These are phyloP conservation scores for Andricus quercusramuli DNA, from an alignment of 2,888 invertebrate species.

Conservation along the genomic window DNA sequence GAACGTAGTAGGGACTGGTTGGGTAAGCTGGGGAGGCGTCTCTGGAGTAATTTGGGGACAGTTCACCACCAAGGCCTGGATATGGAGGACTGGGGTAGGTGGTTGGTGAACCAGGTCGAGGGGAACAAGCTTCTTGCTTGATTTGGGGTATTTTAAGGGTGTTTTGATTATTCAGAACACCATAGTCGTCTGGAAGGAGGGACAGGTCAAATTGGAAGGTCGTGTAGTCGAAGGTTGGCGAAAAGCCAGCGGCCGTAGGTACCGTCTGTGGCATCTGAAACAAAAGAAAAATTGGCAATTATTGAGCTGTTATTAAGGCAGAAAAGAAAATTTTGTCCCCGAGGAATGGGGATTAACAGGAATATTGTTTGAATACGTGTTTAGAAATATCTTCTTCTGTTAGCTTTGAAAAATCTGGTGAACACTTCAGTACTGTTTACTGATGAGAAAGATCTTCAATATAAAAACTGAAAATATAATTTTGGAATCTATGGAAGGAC, in stretches of 20 bases:
- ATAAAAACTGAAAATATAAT: no score
- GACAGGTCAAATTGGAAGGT: conserved; percentile 87
- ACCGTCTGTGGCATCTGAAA: conserved; percentile 92
- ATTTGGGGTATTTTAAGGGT: conserved; percentile 78
- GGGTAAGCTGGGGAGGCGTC: conserved; percentile 76
- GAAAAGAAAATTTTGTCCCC: no score
- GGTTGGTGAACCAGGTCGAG: conserved; percentile 72
- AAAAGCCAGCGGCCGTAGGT: conserved; percentile 86
- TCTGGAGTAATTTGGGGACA: conserved; percentile 73
- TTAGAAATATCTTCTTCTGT: no score
- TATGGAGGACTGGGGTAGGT: conserved; percentile 74
- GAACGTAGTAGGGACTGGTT: conserved; percentile 75
- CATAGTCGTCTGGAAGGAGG: conserved; percentile 83
- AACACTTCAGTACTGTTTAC: no score
- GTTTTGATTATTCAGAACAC: conserved; percentile 70
- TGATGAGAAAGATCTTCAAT: no score
- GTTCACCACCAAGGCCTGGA: conserved; percentile 65
- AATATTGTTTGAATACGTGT: no score
- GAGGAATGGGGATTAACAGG: no score
- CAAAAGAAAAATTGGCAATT: conserved; percentile 51
- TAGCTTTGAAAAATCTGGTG: background rate
- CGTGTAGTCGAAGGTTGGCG: conserved; percentile 85
- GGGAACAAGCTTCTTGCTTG: conserved; percentile 80
- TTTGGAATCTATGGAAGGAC: no score
- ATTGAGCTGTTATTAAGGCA: background rate